Evolutionary conservation across 2,888 invertebrate genomes (phyloP), one percentile per base, ranked within the genome.

Genomic region (Orthonychiurus folsomi): DNA sequence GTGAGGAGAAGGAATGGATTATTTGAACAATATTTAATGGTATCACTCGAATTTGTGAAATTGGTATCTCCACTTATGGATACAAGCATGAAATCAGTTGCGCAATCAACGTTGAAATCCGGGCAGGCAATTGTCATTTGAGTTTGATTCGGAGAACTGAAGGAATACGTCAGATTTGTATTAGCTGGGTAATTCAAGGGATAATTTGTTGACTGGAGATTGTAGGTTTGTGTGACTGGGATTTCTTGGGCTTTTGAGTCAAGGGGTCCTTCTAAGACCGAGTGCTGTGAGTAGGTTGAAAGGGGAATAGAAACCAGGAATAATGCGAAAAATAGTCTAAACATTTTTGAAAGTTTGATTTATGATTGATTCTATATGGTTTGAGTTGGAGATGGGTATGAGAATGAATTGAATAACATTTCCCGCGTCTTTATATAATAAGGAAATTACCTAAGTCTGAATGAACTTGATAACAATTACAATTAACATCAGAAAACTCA

Each of bases 71-170:
- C 56, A 9, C 28, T 28, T 3, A 27, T 27, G 9, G 28, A 56
- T 20, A 25, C 20, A 3, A 3, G 3, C 18, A 56, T 27, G 20
- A 5, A 28, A 37, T 56, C 56, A 20, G 26, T 56, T 5, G 37
- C 9, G 23, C 56, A 56, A 28, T 27, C 27, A 18, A 56, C 27
- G 28, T 5, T 56, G 12, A 56, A 15, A 37, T 37, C 37, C 5
- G 27, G 18, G 20, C 56, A 56, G 5, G 3, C 23, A 12, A 56
- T 26, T 3, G 56, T 27, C 9, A 56, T 5, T 18, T 25, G 26
- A 3, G 56, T 56, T 28, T 21, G n/a, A 20, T 25, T 9, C 5
- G 56, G 56, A 12, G 56, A 56, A n/a, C 2, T 27, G 56, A 56
- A 26, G 28, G 28, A 27, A 18, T 28, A 56, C 5, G 56, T 26